Percentiles rank a stretch among this genome's conserved stretches.
phyloP scores from a whole-genome alignment of 2,113 vertebrate genomes.

The Hipposideros armiger region DNA sequence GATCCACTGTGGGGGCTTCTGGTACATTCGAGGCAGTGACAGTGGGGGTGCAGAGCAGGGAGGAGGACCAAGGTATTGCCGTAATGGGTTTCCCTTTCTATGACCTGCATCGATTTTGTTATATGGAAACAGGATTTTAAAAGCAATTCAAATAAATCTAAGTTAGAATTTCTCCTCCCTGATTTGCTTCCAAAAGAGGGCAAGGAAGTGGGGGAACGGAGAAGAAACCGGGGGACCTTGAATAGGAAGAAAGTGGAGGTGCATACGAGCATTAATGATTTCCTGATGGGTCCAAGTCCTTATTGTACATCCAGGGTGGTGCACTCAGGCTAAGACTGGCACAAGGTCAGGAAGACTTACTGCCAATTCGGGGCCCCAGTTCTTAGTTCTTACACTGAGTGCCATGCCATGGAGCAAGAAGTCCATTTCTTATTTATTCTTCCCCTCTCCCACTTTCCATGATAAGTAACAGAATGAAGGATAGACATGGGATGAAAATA shows the following conservation, averaged over 20 bases:
- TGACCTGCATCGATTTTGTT: neutral
- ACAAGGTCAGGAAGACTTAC: too few relatives aligned
- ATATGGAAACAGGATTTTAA: neutral
- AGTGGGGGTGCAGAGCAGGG: neutral
- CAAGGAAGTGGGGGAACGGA: neutral
- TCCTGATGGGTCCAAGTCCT: neutral
- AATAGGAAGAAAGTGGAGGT: neutral
- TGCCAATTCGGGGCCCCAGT: neutral
- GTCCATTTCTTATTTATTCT: neutral
- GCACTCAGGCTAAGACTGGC: neutral
- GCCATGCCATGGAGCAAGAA: neutral
- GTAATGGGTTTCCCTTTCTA: neutral
- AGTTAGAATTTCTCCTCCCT: neutral
- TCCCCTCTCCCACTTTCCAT: neutral
- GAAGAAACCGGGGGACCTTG: neutral
- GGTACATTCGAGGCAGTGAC: neutral
- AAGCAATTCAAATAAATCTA: neutral
- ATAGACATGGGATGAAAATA: neutral
- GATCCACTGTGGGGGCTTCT: neutral
- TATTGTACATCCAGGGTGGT: neutral
- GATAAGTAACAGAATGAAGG: neutral
- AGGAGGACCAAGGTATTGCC: neutral
- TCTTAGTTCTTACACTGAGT: neutral
- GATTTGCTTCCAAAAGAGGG: neutral
- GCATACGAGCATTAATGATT: neutral